Conservation (phyloP, 2,113 vertebrate species). For the Scomber scombrus region DNA sequence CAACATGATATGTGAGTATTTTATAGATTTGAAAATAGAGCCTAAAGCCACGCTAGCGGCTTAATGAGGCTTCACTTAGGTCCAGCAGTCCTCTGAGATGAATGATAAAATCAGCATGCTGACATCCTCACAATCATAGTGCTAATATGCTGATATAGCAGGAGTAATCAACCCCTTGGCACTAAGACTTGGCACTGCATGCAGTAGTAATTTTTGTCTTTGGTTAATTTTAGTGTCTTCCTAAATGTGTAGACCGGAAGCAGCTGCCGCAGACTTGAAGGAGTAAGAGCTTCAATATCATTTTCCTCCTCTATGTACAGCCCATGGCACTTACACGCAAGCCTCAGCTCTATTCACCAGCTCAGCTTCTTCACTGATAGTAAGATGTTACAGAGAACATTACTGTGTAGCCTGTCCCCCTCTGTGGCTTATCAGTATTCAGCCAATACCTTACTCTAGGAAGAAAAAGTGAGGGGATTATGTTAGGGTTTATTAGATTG, state of each 20-base stretch:
- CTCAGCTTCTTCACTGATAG: background rate
- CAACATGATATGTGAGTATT: too few species aligned
- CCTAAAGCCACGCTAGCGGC: too few species aligned
- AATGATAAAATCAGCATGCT: too few species aligned
- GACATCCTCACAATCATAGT: too few species aligned
- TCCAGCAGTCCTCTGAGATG: too few species aligned
- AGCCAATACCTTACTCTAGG: constrained; percentile 3
- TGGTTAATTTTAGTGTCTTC: background rate
- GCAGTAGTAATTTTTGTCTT: background rate
- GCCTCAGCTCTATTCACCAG: background rate
- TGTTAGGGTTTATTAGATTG: constrained; percentile 49
- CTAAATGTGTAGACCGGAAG: background rate
- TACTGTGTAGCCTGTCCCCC: constrained; percentile 1
- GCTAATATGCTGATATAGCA: too few species aligned
- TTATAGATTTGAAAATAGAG: too few species aligned
- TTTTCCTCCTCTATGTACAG: background rate
- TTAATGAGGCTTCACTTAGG: too few species aligned
- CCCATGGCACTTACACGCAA: constrained; percentile 17
- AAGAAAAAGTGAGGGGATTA: constrained; percentile 45
- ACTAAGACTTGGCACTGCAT: too few species aligned
- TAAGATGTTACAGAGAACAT: constrained; percentile 19
- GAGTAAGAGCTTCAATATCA: background rate
- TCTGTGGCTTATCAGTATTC: constrained; percentile 45
- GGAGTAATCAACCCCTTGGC: too few species aligned
- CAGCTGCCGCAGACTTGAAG: background rate